Base-by-base conservation (phyloP, 2,113 vertebrate species). In the Apteryx mantelli region DNA sequence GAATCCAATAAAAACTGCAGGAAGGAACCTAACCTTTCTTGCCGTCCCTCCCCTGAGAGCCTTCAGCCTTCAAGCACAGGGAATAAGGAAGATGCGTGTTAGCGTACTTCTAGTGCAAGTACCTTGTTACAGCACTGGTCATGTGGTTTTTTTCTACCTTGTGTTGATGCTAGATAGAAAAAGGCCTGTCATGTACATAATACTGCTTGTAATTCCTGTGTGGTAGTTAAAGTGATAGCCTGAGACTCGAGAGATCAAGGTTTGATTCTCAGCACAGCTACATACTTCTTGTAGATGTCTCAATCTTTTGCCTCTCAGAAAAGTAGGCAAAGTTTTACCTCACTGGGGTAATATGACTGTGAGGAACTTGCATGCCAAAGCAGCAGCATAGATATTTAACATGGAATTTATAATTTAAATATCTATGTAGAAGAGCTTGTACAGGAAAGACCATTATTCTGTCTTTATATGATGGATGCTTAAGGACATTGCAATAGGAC, bases 121-220 rank as follows among this genome's bases (percentile, higher is more conserved):
- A 70, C 4, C 44, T 73, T 30, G 4, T 74, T 73, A 38, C 7
- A 48, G 30, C 32, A 68, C 25, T 21, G 20, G 44, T 55, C 1
- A 11, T 8, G 25, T 36, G 7, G 15, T 42, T 68, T 80, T 95
- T 56, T 81, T 65, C 34, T 52, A 80, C 28, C 13, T 82, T 86
- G 11, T 11, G 4, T 38, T 70, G 25, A 60, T 61, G 7, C 64
- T 80, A 46, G 38, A 28, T 50, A 76, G 76, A 73, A 73, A 21
- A 69, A 75, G 3, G 3, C n/a, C 61, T 70, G 28, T 55, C 1
- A 0, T 18, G 1, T 50, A 9, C 61, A 38, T 13, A 9, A 56
- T 78, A 16, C 9, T 50, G 10, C 8, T 78, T 89, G 78, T 56
- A 71, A 32, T 38, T 84, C n/a, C 16, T 74, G 7, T 32, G 28